These are phyloP conservation scores for Callocephalon fimbriatum DNA, from an alignment of 2,113 vertebrate genomes.

Conservation along the genomic window DNA sequence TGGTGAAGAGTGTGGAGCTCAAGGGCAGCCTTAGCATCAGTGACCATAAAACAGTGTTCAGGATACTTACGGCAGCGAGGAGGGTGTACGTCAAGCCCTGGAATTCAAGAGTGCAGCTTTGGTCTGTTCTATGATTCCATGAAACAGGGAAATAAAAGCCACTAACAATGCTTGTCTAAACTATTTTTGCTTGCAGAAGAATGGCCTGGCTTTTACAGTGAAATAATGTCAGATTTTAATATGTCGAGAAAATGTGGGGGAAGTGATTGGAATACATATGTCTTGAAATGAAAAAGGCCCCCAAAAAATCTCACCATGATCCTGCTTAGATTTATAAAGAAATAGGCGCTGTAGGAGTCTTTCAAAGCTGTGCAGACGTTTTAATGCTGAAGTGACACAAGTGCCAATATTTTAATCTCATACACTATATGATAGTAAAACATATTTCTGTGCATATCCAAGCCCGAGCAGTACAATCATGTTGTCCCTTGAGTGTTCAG, in stretches of 20 bases:
- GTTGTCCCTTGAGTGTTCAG: not conserved
- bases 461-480: not conserved
- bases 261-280: not conserved
- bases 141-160: not conserved
- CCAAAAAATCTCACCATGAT: not conserved
- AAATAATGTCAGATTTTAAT: not conserved
- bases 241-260: not conserved
- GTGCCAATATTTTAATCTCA: not conserved
- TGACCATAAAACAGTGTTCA: not conserved
- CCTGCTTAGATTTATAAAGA: not conserved
- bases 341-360: not conserved
- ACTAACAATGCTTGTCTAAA: not conserved
- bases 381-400: not conserved
- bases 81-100: not conserved
- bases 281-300: not conserved
- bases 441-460: not conserved
- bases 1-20: not conserved
- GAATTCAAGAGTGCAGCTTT: not conserved
- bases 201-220: not conserved
- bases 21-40: not conserved
- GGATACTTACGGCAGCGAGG: not conserved
- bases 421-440: accelerated
- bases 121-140: not conserved
- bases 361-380: not conserved
- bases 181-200: not conserved